A percentile compares a stretch with the other conserved stretches of the same genome.
These are phyloP conservation scores for Astropecten irregularis DNA, from an alignment of 53 echinoderm and acorn worm species.

Conservation along the genomic window DNA sequence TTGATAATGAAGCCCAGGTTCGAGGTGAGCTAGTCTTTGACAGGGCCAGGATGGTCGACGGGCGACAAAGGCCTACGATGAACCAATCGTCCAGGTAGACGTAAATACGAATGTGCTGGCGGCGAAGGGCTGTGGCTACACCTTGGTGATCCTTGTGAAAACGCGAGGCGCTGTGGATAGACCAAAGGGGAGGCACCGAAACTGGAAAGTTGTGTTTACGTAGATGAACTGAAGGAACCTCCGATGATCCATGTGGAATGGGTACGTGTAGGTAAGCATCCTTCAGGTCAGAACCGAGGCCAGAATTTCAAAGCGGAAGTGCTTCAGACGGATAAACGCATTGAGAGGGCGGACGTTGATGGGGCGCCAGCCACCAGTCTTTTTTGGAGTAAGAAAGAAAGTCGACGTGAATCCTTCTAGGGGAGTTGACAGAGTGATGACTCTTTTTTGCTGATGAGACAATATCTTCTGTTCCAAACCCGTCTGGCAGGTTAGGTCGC, in stretches of 20 bases:
- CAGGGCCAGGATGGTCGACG: neutral
- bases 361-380: slow-evolving; percentile 15
- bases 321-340: neutral
- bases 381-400: slow-evolving; percentile 33
- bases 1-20: slow-evolving; percentile 12
- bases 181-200: slow-evolving; percentile 21
- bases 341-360: slow-evolving; percentile 36
- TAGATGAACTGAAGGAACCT: slow-evolving; percentile 7
- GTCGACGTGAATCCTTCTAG: slow-evolving; percentile 11
- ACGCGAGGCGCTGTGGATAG: slow-evolving; percentile 41
- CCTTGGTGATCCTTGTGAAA: slow-evolving; percentile 44
- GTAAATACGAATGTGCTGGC: slow-evolving; percentile 15
- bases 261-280: slow-evolving; percentile 16
- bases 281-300: slow-evolving; percentile 14
- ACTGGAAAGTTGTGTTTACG: slow-evolving; percentile 2
- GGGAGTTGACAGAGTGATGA: neutral
- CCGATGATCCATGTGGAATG: slow-evolving; percentile 8
- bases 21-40: neutral
- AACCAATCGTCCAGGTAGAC: slow-evolving; percentile 35
- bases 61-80: neutral
- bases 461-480: neutral
- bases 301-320: slow-evolving; percentile 36
- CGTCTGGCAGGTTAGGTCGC: neutral
- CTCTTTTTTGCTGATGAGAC: neutral
- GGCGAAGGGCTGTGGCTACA: slow-evolving; percentile 7